Conservation (phyloP, 2,888 invertebrate species). For the Melieria crassipennis region DNA sequence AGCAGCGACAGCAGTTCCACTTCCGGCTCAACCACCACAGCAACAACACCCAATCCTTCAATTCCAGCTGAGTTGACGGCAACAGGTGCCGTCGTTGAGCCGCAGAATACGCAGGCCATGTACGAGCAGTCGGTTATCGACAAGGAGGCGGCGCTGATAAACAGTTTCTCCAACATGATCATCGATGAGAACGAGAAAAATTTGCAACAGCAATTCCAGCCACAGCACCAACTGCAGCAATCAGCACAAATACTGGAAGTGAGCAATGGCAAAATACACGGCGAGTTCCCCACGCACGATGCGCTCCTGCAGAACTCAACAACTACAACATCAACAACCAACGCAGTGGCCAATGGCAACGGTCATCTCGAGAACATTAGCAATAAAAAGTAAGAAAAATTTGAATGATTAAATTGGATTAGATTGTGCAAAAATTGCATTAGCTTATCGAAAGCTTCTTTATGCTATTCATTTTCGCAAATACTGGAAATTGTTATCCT, state of each 20-base stretch:
- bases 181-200: conserved; percentile 64
- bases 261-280: conserved; percentile 60
- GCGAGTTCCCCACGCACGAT: conserved; percentile 48
- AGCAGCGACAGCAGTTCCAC: conserved; percentile 39
- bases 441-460: too few relatives aligned
- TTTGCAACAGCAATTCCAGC: conserved; percentile 51
- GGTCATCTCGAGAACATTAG: conserved; percentile 65
- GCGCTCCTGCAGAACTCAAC: conserved; percentile 45
- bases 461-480: too few relatives aligned
- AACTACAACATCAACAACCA: conserved; percentile 39
- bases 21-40: conserved; percentile 46
- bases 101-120: conserved; percentile 59
- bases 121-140: conserved; percentile 66
- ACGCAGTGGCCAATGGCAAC: conserved; percentile 62
- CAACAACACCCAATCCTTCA: conserved; percentile 49
- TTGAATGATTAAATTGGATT: too few relatives aligned
- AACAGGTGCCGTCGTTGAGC: conserved; percentile 43
- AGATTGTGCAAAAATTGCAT: too few relatives aligned
- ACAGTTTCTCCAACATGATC: conserved; percentile 64
- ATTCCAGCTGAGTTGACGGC: conserved; percentile 43
- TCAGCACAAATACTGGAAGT: conserved; percentile 53
- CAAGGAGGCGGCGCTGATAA: conserved; percentile 64
- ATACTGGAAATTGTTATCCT: too few relatives aligned
- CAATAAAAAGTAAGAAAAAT: conserved; percentile 61
- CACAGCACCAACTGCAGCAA: conserved; percentile 42